A percentile compares a stretch with the other conserved stretches of the same genome.
Conservation (phyloP, 2,797 vertebrate species). For the Karalla daura region DNA sequence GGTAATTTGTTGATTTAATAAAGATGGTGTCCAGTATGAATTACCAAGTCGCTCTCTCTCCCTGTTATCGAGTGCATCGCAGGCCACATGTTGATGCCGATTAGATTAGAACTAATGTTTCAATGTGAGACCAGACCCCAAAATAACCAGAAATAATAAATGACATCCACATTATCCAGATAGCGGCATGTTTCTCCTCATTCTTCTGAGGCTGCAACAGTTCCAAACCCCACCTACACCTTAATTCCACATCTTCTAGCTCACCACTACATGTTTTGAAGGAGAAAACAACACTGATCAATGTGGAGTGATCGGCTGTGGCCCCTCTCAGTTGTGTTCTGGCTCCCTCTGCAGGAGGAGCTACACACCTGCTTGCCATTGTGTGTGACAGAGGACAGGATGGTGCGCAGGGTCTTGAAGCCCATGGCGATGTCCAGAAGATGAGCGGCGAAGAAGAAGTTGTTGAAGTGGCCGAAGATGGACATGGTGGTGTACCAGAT, state of each 20-base stretch:
- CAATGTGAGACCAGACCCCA: not conserved
- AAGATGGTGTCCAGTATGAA: slow-evolving; percentile 5
- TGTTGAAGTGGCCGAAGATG: slow-evolving; percentile 97
- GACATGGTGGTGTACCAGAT: slow-evolving; percentile 98
- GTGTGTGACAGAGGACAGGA: slow-evolving; percentile 97
- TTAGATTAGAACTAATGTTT: not conserved
- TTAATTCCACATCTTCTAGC: not conserved
- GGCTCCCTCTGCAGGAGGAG: slow-evolving; percentile 63
- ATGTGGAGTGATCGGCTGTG: no score
- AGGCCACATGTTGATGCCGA: not conserved
- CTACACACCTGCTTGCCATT: slow-evolving; percentile 95
- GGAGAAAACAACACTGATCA: not conserved
- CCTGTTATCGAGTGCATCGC: not conserved
- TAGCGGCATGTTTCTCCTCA: not conserved
- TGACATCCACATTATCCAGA: not conserved
- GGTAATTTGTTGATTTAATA: slow-evolving; percentile 25
- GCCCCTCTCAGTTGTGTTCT: slow-evolving; percentile 11
- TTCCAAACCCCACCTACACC: not conserved
- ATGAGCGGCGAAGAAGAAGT: slow-evolving; percentile 99
- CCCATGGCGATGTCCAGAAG: slow-evolving; percentile 98
- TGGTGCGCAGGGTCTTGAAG: slow-evolving; percentile 96
- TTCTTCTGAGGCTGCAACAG: not conserved
- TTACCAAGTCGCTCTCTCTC: not conserved
- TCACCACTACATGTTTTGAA: not conserved
- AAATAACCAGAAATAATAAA: no score